Base-by-base conservation (phyloP, 2,113 vertebrate species). In the Paralichthys olivaceus region DNA sequence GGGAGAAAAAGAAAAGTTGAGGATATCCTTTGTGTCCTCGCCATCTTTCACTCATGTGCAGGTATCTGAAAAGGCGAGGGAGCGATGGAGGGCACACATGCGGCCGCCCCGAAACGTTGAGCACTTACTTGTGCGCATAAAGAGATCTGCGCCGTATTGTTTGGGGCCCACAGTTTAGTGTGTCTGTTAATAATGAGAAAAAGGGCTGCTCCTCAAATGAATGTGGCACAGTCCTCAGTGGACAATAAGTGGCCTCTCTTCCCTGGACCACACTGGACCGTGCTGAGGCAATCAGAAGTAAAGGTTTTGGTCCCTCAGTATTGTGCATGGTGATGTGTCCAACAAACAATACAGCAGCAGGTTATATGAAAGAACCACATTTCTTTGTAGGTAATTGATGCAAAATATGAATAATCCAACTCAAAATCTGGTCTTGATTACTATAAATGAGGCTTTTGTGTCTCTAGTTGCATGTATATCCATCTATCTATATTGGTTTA, bases 91-190 rank as follows among this genome's bases (percentile, higher is more conserved):
- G 77, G 89, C 79, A 70, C 81, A 45, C 86, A 77, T 49, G 86
- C 80, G 85, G 86, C 78, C 77, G 79, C 89, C 74, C 89, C 74
- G 86, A 92, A 90, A 93, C 72, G 79, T 75, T 89, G 90, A 91
- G 93, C 87, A 94, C 94, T 95, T 92, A 94, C 94, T 95, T 92
- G 91, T 93, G 82, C 55, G 69, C 80, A 95, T 94, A 95, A 95
- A 94, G 90, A 89, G 92, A 90, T 93, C 93, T 86, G 89, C 92
- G 84, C 81, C 70, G 83, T 82, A 94, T 93, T 94, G 94, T 94
- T 89, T 81, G 77, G 86, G 85, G 79, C 85, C 91, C 89, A 90
- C 92, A 84, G 81, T 93, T 93, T 92, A 92, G 90, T 90, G 85
- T 94, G 93, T 93, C 93, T 88, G 82, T 92, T 94, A 90, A 94